These are phyloP conservation scores for Aegypius monachus DNA, from an alignment of 2,113 vertebrate genomes.

Conservation along the genomic window DNA sequence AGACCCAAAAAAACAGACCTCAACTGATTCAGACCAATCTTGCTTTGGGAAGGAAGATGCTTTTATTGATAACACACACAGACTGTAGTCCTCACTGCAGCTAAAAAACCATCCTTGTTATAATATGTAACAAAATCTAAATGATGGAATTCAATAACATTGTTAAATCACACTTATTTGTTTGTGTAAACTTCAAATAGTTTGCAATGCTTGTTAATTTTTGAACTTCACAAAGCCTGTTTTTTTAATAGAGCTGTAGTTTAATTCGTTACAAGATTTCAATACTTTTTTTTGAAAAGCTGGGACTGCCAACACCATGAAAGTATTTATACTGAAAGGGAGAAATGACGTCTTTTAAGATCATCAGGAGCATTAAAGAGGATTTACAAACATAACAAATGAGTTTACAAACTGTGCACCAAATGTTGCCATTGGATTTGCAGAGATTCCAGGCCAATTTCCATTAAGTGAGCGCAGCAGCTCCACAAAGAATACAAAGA, in stretches of 20 bases:
- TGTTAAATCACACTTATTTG: not conserved
- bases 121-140: not conserved
- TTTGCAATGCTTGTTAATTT: not conserved
- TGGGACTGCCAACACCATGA: not conserved
- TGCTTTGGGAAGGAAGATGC: not conserved
- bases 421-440: not conserved
- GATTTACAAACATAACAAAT: not conserved
- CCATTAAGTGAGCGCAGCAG: not conserved
- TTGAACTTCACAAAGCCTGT: not conserved
- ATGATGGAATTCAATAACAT: not conserved
- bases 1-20: not conserved
- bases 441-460: not conserved
- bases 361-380: not conserved
- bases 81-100: not conserved
- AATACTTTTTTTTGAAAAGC: not conserved
- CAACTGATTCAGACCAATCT: not conserved
- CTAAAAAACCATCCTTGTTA: not conserved
- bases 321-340: not conserved
- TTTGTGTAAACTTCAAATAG: not conserved
- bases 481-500: not conserved
- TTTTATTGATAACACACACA: not conserved
- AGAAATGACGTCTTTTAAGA: not conserved
- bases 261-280: not conserved
- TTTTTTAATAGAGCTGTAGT: not conserved
- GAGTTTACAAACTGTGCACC: not conserved